Evolutionary conservation across 2,797 vertebrate genomes (phyloP), one percentile per base, ranked within the genome.

Genomic region (Rhadinocentrus ornatus): DNA sequence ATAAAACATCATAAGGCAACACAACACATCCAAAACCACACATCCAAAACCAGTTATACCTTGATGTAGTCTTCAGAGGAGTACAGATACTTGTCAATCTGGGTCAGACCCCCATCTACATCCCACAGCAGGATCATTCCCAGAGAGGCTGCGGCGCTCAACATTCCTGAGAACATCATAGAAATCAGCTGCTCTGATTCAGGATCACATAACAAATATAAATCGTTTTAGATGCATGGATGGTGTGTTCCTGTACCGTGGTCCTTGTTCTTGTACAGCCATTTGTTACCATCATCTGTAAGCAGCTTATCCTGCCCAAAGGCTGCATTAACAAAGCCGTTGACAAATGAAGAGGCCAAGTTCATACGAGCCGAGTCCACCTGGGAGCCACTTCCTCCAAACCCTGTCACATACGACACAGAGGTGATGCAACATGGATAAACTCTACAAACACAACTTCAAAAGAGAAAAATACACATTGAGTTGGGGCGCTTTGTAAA

Each of bases 201-300:
- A 6, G 7, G 18, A 50, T 10, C 22, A 12, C 46, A 26, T 26
- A 24, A 52, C 50, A 24, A 53, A 3, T 3, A 2, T 37, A 12
- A 56, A 58, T 20, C 1, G 24, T 10, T 1, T 15, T 6, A 12
- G 20, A 61, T 44, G 29, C 5, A 26, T 24, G 3, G 6, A 1
- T 16, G 7, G 3, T 35, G 46, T n/a, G 34, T 53, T 70, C n/a
- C 31, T 87, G 93, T 92, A 99, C 98, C 98, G 0, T 99, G 98
- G 86, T 99, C 98, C 82, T 99, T 99, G 93, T 99, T 99, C 90
- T 99, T 99, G 84, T 99, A 99, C 26, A 99, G 91, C 98, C 98
- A 99, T 77, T 99, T 99, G 93, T 99, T 99, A 82, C 98, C 98
- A 11, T 99, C 98, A 1, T 99, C 98, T 0, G 97, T 99, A 82